These are phyloP conservation scores for Portunus trituberculatus DNA, from an alignment of 1,140 invertebrate species.

Conservation along the genomic window DNA sequence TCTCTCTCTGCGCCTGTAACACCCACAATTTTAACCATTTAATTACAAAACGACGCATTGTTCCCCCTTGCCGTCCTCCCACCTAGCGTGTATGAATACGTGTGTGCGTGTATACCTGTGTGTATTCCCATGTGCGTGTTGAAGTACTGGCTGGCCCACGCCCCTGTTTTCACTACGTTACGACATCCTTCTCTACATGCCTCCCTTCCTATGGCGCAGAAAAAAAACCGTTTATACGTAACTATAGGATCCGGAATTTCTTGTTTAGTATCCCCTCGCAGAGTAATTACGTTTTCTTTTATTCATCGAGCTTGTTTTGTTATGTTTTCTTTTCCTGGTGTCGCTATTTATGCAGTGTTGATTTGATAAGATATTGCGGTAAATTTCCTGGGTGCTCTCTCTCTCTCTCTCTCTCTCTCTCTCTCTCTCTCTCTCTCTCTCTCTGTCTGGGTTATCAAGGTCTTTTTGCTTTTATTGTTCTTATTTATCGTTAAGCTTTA, in stretches of 20 bases:
- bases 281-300: neutral
- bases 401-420: neutral
- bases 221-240: no score
- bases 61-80: neutral
- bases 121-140: neutral
- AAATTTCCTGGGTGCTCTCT: no score
- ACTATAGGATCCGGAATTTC: no score
- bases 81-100: neutral
- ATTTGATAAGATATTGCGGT: no score
- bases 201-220: neutral
- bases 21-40: neutral
- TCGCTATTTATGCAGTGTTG: no score
- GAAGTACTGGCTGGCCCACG: neutral
- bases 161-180: neutral
- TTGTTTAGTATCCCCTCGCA: neutral
- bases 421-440: constrained; percentile 20
- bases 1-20: neutral
- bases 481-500: no score
- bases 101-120: neutral
- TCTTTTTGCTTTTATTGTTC: neutral
- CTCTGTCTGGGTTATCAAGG: neutral
- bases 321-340: no score
- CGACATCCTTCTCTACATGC: neutral
- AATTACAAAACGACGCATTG: neutral
- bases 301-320: neutral